A percentile compares a stretch with the other conserved stretches of the same genome.
These are phyloP conservation scores for Patella pellucida DNA, from an alignment of 2,888 invertebrate genomes.

Conservation along the genomic window DNA sequence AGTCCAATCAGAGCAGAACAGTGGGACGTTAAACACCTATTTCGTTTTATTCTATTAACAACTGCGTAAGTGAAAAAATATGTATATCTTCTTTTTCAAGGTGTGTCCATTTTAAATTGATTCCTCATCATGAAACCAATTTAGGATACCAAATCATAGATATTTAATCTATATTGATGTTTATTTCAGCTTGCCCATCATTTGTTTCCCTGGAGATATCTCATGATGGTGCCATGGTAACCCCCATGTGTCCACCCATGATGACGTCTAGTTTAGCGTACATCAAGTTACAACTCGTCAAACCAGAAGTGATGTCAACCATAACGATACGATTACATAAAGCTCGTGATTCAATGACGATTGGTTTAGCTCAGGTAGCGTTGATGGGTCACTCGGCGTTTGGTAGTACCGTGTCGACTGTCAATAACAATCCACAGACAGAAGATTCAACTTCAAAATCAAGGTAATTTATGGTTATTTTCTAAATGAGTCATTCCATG, in stretches of 20 bases:
- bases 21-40: too few species aligned
- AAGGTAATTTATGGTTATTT: slow-evolving; percentile 51
- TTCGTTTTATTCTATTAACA: too few species aligned
- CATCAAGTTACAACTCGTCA: slow-evolving; percentile 85
- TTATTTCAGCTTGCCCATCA: slow-evolving; percentile 80
- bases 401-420: slow-evolving; percentile 73
- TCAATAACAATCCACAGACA: slow-evolving; percentile 45
- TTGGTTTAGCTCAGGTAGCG: slow-evolving; percentile 89
- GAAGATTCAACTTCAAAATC: slow-evolving; percentile 67
- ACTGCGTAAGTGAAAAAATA: too few species aligned
- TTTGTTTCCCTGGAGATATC: slow-evolving; percentile 89
- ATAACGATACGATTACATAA: slow-evolving; percentile 85
- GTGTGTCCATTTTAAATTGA: neutral
- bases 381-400: slow-evolving; percentile 89
- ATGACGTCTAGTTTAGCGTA: slow-evolving; percentile 86
- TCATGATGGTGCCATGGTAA: slow-evolving; percentile 82
- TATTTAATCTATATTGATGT: neutral
- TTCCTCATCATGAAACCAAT: neutral
- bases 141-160: neutral
- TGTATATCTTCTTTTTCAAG: neutral
- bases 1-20: too few species aligned
- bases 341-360: slow-evolving; percentile 89
- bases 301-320: slow-evolving; percentile 87
- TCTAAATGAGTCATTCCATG: neutral
- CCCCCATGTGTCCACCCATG: slow-evolving; percentile 88